Percentiles rank a stretch among this genome's conserved stretches.
Evolutionary conservation across 2,888 invertebrate species (phyloP).

Genomic region (Sphaerophoria taeniata): DNA sequence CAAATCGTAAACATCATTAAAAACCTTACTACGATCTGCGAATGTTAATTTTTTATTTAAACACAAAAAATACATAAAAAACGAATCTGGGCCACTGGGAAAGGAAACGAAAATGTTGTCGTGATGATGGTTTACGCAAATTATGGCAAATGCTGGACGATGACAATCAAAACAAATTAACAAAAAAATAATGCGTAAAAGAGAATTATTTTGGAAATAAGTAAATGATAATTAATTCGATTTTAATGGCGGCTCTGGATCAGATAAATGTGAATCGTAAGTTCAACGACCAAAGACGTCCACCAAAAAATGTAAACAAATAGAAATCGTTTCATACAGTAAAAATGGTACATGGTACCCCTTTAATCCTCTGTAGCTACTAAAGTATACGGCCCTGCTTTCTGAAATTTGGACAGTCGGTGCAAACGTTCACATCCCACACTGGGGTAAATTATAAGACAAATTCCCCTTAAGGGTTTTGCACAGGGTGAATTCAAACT

Average conservation of each 20-base stretch:
- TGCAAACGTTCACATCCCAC: no score
- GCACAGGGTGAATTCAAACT: no score
- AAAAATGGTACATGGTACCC: no score
- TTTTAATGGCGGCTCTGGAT: neutral
- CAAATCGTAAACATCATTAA: slow-evolving; percentile 34
- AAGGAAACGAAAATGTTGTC: slow-evolving; percentile 12
- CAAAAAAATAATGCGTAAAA: slow-evolving; percentile 12
- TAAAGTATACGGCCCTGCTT: no score
- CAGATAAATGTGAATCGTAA: no score
- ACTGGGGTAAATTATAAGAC: no score
- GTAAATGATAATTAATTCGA: slow-evolving; percentile 11
- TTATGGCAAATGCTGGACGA: neutral
- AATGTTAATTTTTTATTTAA: slow-evolving; percentile 65
- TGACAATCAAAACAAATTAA: neutral
- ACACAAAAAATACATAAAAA: slow-evolving; percentile 32
- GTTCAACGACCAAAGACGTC: no score
- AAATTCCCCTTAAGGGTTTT: no score
- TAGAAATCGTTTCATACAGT: no score
- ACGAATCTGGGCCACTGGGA: slow-evolving; percentile 38
- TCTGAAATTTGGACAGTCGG: no score
- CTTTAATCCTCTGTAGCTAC: no score
- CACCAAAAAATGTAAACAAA: no score
- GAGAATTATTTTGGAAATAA: neutral
- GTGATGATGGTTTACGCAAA: neutral
- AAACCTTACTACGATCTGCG: slow-evolving; percentile 49